Percentiles rank a stretch among this genome's conserved stretches.
Conservation (phyloP, 1,140 invertebrate genomes). For the Odontomachus brunneus region DNA sequence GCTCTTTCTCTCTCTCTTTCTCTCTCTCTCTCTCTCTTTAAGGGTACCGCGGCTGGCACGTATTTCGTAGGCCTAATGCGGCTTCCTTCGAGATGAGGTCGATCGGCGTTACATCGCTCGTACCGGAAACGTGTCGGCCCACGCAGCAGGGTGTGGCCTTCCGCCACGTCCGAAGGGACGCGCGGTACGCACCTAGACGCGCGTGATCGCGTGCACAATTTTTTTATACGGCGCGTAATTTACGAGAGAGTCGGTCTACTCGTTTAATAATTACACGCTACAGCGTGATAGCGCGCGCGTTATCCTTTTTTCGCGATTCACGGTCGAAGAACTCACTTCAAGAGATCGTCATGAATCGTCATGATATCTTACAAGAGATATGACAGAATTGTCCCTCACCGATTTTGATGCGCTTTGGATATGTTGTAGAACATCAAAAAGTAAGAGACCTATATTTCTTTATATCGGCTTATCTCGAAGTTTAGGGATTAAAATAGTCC, state of each 20-base stretch:
- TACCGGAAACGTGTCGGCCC: constrained; percentile 51
- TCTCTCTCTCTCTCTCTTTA: neutral
- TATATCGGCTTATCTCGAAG: too few relatives aligned
- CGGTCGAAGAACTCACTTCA: too few relatives aligned
- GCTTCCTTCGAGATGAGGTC: constrained; percentile 30
- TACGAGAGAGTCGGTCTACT: neutral
- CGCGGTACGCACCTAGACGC: neutral
- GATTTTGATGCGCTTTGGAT: too few relatives aligned
- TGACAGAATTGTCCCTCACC: too few relatives aligned
- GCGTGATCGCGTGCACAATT: neutral
- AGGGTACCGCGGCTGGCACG: neutral
- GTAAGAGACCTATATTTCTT: too few relatives aligned
- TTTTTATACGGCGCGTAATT: constrained; percentile 3
- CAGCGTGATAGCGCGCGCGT: too few relatives aligned
- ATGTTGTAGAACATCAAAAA: too few relatives aligned
- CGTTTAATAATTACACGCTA: neutral
- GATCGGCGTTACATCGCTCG: constrained; percentile 34
- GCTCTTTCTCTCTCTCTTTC: neutral
- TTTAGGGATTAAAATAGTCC: too few relatives aligned
- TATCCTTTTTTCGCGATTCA: too few relatives aligned
- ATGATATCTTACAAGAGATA: too few relatives aligned
- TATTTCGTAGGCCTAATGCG: neutral
- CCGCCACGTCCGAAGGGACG: constrained; percentile 36
- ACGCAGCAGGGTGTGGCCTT: constrained; percentile 54
- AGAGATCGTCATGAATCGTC: too few relatives aligned